Conservation (phyloP, 2,797 vertebrate species). For the Sciaenops ocellatus region DNA sequence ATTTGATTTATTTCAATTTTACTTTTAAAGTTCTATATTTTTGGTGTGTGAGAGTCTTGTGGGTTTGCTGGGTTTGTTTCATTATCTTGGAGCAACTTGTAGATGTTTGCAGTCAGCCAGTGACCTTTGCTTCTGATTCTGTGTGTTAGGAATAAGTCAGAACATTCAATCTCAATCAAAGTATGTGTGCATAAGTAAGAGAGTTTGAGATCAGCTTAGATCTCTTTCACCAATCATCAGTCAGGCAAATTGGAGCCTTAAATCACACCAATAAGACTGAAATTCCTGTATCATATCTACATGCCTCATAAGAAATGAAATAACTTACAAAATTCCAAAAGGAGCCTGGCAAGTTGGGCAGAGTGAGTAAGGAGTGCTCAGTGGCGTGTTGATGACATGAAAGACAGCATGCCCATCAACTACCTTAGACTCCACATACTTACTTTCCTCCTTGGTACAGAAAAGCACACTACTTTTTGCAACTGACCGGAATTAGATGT, state of each 20-base stretch:
- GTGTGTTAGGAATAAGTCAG: background rate
- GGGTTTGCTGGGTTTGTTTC: conserved; percentile 28
- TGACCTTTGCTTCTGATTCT: conserved; percentile 57
- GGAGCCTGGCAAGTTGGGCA: too few species aligned
- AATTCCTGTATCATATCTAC: background rate
- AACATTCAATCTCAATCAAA: background rate
- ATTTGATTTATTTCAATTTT: background rate
- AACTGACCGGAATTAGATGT: background rate
- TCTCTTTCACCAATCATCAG: background rate
- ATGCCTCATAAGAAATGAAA: background rate
- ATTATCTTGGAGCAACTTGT: conserved; percentile 40
- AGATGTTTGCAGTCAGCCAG: conserved; percentile 38
- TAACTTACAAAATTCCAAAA: too few species aligned
- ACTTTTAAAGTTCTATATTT: background rate
- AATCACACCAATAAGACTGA: background rate
- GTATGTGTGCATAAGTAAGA: background rate
- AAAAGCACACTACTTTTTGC: background rate
- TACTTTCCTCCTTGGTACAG: background rate
- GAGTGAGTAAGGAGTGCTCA: too few species aligned
- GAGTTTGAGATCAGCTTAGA: background rate
- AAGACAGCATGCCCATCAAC: background rate
- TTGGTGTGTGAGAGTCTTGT: background rate
- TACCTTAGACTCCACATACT: background rate
- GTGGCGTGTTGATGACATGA: background rate
- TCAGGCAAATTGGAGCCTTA: background rate